Evolutionary conservation across 2,113 vertebrate genomes (phyloP).

Genomic region (Eleginops maclovinus): DNA sequence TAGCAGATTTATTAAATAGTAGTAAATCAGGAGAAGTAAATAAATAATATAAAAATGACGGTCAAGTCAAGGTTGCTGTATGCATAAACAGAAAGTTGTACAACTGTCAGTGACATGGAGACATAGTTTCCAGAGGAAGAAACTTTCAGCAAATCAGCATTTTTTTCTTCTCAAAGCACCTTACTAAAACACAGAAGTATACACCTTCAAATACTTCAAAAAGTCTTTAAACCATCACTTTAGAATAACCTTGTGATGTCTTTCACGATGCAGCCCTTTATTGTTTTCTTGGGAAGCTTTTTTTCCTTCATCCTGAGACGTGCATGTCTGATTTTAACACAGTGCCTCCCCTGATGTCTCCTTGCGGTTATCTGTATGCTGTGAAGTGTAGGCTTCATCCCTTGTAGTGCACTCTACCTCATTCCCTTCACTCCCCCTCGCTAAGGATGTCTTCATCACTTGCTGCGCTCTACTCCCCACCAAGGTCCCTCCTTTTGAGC

Average conservation of each 20-base stretch:
- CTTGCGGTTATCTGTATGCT: conserved; percentile 55
- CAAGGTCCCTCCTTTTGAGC: conserved; percentile 76
- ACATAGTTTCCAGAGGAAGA: conserved; percentile 34
- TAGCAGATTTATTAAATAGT: not conserved
- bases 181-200: conserved; percentile 41
- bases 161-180: conserved; percentile 46
- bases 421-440: conserved; percentile 46
- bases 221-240: conserved; percentile 69
- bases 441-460: conserved; percentile 76
- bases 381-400: conserved; percentile 59
- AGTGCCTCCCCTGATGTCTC: conserved; percentile 55
- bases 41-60: conserved; percentile 17
- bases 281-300: conserved; percentile 56
- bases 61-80: conserved; percentile 47
- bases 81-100: conserved; percentile 24
- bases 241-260: conserved; percentile 78
- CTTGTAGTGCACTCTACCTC: conserved; percentile 38
- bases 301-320: conserved; percentile 62
- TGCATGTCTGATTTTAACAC: conserved; percentile 63
- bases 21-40: conserved; percentile 17
- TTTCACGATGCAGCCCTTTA: conserved; percentile 68
- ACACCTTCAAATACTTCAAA: conserved; percentile 65
- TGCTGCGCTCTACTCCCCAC: conserved; percentile 62
- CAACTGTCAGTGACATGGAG: conserved; percentile 32
- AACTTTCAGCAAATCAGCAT: conserved; percentile 64